Evolutionary conservation across 2,888 invertebrate species (phyloP).

Genomic region (Trissolcus brochymenae): DNA sequence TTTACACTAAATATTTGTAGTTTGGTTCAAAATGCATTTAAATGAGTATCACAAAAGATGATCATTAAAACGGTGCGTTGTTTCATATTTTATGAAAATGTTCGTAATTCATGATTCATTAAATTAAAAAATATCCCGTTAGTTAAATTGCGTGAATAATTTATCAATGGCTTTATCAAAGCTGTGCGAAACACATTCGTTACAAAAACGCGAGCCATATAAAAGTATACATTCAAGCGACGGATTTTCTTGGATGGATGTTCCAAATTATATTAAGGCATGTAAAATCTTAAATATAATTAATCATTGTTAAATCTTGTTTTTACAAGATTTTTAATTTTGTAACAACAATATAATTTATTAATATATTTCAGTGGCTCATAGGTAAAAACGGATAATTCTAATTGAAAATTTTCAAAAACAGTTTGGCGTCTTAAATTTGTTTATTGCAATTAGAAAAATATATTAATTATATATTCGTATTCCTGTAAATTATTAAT

Average conservation of each 20-base stretch:
- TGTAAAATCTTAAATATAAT: background rate
- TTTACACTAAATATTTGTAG: too few relatives aligned
- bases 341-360: background rate
- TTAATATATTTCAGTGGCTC: background rate
- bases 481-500: too few relatives aligned
- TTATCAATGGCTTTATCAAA: background rate
- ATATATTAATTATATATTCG: too few relatives aligned
- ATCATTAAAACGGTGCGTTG: background rate
- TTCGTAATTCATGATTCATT: background rate
- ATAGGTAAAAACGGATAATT: too few relatives aligned
- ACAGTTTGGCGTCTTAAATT: too few relatives aligned
- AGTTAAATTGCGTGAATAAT: background rate
- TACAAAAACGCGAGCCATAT: background rate
- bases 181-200: background rate
- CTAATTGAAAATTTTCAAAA: too few relatives aligned
- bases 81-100: background rate
- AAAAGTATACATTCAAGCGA: slow-evolving; percentile 1
- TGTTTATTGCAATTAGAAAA: too few relatives aligned
- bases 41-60: background rate
- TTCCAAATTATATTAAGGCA: background rate
- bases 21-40: background rate
- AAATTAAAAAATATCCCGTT: background rate
- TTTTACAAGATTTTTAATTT: background rate
- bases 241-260: slow-evolving; percentile 7
- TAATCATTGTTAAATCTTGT: background rate